Evolutionary conservation across 1,140 invertebrate genomes (phyloP).

Genomic region (Aphis gossypii): DNA sequence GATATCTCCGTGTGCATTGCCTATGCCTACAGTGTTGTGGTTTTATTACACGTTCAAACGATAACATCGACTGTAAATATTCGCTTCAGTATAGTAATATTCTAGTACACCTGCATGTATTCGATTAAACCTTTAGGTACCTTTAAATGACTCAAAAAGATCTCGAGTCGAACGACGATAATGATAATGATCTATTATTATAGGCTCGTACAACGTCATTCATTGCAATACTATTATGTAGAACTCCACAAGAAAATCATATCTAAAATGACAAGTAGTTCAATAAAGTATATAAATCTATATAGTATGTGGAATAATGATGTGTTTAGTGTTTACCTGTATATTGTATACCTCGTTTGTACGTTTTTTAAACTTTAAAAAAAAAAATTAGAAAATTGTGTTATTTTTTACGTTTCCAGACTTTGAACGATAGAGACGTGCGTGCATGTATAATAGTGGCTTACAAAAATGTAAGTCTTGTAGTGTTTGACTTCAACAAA

Average conservation of each 20-base stretch:
- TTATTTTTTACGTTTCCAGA: not conserved
- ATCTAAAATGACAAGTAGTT: not conserved
- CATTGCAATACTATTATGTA: not conserved
- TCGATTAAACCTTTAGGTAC: not conserved
- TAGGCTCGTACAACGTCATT: not conserved
- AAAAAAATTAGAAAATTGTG: not conserved
- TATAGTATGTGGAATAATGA: not conserved
- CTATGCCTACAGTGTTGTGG: not conserved
- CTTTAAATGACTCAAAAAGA: not conserved
- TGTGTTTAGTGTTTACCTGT: not conserved
- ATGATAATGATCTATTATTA: not conserved
- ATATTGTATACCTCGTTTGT: not conserved
- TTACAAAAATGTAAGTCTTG: not conserved
- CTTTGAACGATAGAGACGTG: not conserved
- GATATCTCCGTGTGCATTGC: not conserved
- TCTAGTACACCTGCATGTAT: not conserved
- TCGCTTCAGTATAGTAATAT: not conserved
- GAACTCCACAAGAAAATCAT: not conserved
- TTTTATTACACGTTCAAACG: not conserved
- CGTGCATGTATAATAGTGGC: not conserved
- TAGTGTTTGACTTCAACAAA: constrained; percentile 8
- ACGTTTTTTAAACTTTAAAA: not conserved
- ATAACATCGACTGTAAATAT: constrained; percentile 21
- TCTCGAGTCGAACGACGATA: not conserved
- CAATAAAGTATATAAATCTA: not conserved